phyloP scores from a whole-genome alignment of 92 coral and sea anemone genomes.

The Porites cylindrica region DNA sequence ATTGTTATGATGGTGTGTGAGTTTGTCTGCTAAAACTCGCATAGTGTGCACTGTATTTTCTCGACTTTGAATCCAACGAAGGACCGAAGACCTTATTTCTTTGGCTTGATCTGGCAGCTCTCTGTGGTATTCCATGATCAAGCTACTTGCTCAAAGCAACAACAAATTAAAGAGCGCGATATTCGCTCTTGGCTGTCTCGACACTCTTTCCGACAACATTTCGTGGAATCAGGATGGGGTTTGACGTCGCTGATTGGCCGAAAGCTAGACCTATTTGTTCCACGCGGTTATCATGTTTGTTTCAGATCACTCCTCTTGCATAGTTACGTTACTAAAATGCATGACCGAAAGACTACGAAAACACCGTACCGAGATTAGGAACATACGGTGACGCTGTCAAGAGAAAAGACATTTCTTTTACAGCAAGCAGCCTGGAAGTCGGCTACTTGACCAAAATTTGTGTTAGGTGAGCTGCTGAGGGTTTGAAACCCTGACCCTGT shows the following conservation, averaged over 20 bases:
- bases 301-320: too few relatives aligned
- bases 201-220: neutral
- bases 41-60: constrained; percentile 13
- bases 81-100: neutral
- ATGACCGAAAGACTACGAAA: too few relatives aligned
- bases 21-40: constrained; percentile 20
- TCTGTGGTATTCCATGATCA: neutral
- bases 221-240: neutral
- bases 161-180: neutral
- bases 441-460: too few relatives aligned
- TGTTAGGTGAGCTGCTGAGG: too few relatives aligned
- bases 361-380: too few relatives aligned
- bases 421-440: too few relatives aligned
- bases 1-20: constrained; percentile 31
- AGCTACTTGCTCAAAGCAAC: neutral
- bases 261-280: too few relatives aligned
- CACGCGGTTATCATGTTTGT: too few relatives aligned
- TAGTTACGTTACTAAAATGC: too few relatives aligned
- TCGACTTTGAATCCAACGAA: constrained; percentile 24
- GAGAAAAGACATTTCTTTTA: too few relatives aligned
- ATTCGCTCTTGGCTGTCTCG: neutral
- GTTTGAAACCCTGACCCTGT: too few relatives aligned
- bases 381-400: too few relatives aligned
- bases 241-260: neutral
- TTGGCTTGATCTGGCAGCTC: neutral